Evolutionary conservation across 1,140 invertebrate species (phyloP).

Genomic region (Drosophila nasuta): DNA sequence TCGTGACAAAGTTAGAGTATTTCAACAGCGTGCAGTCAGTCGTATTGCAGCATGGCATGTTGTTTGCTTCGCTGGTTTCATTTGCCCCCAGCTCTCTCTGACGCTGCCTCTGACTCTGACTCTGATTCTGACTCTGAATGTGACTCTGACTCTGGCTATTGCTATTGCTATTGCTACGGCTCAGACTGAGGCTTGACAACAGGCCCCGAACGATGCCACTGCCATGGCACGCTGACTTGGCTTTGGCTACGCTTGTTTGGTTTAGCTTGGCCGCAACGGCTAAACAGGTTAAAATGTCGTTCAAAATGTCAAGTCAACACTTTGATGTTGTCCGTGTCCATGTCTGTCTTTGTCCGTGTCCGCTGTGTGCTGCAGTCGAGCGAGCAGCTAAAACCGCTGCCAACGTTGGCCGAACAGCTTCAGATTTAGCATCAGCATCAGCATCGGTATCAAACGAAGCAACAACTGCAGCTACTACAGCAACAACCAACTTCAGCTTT

Average conservation of each 20-base stretch:
- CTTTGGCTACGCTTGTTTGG: conserved; percentile 77
- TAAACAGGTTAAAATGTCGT: conserved; percentile 84
- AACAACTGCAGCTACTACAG: conserved; percentile 18
- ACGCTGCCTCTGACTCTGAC: conserved; percentile 1
- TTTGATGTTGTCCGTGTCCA: conserved; percentile 80
- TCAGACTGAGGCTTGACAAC: conserved; percentile 39
- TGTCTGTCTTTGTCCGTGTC: conserved; percentile 24
- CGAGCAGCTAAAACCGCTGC: conserved; percentile 83
- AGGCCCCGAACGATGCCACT: conserved; percentile 34
- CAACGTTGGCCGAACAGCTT: conserved; percentile 31
- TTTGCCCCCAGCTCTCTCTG: conserved; percentile 53
- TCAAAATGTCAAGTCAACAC: conserved; percentile 84
- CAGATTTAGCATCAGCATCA: conserved; percentile 37
- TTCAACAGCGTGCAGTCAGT: conserved; percentile 72
- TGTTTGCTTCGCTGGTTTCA: conserved; percentile 82
- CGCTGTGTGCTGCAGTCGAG: conserved; percentile 40
- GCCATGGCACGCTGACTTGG: conserved; percentile 35
- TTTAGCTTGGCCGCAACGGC: conserved; percentile 72
- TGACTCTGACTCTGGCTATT: conserved; percentile 18
- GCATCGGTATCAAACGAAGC: conserved; percentile 29
- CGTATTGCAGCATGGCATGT: conserved; percentile 79
- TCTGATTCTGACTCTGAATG: conserved; percentile 26
- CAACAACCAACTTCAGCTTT: conserved; percentile 50
- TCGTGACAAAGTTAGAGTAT: conserved; percentile 46
- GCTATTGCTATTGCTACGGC: conserved; percentile 8